Percentiles rank a stretch among this genome's conserved stretches.
These are phyloP conservation scores for Phylloscopus collybita DNA, from an alignment of 2,797 vertebrate genomes.

Conservation along the genomic window DNA sequence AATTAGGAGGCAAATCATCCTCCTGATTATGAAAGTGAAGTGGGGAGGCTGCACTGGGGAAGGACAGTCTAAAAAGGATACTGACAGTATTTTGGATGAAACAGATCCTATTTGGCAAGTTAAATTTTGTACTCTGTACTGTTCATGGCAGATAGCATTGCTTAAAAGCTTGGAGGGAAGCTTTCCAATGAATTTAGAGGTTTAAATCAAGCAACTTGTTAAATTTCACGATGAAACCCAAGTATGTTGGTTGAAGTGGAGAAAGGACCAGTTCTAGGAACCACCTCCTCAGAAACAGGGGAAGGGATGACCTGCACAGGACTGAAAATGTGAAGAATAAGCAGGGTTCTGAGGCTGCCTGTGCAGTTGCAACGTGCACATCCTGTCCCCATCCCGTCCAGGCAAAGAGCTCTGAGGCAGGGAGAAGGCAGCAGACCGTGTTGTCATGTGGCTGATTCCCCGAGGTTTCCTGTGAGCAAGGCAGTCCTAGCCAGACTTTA, in stretches of 20 bases:
- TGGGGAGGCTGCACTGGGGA: background rate
- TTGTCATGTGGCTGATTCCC: background rate
- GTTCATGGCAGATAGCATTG: background rate
- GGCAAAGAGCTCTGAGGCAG: background rate
- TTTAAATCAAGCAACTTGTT: background rate
- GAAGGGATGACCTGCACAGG: background rate
- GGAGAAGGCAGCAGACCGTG: background rate
- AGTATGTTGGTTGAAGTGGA: background rate
- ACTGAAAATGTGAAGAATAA: background rate
- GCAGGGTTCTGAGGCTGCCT: background rate
- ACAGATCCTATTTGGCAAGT: background rate
- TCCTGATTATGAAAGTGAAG: background rate
- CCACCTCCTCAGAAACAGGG: background rate
- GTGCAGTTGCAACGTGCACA: rapidly evolving
- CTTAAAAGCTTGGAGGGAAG: background rate
- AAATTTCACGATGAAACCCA: background rate
- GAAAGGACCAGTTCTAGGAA: background rate
- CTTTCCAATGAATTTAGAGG: background rate
- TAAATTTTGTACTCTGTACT: background rate
- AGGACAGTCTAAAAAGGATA: background rate
- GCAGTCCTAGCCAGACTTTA: background rate
- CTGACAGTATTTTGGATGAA: background rate
- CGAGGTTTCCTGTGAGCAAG: background rate
- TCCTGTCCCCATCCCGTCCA: background rate
- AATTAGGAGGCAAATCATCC: background rate